These are phyloP conservation scores for Acrossocheilus wenchowensis DNA, from an alignment of 2,797 vertebrate genomes.

Conservation along the genomic window DNA sequence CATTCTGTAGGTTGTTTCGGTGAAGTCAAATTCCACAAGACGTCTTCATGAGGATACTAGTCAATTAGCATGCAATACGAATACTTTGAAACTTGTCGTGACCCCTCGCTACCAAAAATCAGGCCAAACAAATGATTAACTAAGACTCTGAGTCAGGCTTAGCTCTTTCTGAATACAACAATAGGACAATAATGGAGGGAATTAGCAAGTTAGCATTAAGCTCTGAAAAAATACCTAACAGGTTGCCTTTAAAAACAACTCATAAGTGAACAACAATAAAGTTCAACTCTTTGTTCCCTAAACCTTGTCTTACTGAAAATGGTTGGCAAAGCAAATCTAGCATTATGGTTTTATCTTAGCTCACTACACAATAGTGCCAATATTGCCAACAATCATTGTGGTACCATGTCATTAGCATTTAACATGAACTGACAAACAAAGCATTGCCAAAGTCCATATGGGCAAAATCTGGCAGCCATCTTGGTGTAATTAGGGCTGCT, in stretches of 20 bases:
- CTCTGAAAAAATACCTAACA: neutral
- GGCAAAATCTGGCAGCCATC: constrained; percentile 24
- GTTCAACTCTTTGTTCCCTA: neutral
- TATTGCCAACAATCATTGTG: neutral
- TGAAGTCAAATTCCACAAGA: constrained; percentile 2
- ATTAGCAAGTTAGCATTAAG: constrained; percentile 24
- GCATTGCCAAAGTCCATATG: neutral
- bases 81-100: neutral
- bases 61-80: neutral
- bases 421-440: constrained; percentile 4
- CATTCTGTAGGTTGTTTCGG: neutral
- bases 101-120: neutral
- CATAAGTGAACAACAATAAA: neutral
- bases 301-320: neutral
- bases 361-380: neutral
- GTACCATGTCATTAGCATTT: constrained; percentile 22
- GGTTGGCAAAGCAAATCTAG: neutral
- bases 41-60: neutral
- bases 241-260: constrained; percentile 23
- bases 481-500: constrained; percentile 1
- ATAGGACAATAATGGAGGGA: neutral
- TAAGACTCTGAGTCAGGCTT: neutral
- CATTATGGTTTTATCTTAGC: neutral
- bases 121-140: neutral
- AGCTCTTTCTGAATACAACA: neutral